A percentile compares a stretch with the other conserved stretches of the same genome.
phyloP scores from a whole-genome alignment of 1,140 invertebrate genomes.

The Anastatus disparis region DNA sequence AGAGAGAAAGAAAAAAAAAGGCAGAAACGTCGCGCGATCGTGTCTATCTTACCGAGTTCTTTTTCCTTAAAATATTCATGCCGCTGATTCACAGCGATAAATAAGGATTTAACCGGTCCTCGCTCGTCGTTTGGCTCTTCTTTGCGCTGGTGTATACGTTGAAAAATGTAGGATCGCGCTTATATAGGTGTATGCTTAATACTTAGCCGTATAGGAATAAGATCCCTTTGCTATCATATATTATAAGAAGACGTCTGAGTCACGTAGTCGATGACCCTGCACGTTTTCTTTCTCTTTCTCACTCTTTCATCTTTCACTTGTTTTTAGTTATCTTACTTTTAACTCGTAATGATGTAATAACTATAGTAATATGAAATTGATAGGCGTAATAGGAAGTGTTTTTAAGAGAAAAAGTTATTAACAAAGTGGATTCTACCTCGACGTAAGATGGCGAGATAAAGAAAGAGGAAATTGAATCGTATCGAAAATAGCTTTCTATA shows the following conservation, averaged over 20 bases:
- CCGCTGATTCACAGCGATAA: constrained; percentile 51
- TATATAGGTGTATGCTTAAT: constrained; percentile 30
- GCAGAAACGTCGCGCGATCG: background rate
- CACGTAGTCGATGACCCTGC: constrained; percentile 48
- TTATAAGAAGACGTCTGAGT: constrained; percentile 37
- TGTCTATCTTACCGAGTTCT: constrained; percentile 7
- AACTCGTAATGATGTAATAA: constrained; percentile 19
- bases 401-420: constrained; percentile 16
- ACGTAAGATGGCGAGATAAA: background rate
- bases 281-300: background rate
- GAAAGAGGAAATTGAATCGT: constrained; percentile 1
- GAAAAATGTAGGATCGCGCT: constrained; percentile 45
- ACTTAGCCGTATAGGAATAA: no score
- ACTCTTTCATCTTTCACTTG: background rate
- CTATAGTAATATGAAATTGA: background rate
- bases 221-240: constrained; percentile 32
- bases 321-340: constrained; percentile 2
- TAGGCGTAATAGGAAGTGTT: background rate
- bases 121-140: background rate
- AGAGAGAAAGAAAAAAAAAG: background rate
- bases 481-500: no score
- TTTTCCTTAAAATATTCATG: constrained; percentile 48
- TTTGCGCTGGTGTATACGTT: constrained; percentile 3
- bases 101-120: constrained; percentile 43
- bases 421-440: background rate